These are phyloP conservation scores for Criorhina ranunculi DNA, from an alignment of 2,888 invertebrate genomes.

Conservation along the genomic window DNA sequence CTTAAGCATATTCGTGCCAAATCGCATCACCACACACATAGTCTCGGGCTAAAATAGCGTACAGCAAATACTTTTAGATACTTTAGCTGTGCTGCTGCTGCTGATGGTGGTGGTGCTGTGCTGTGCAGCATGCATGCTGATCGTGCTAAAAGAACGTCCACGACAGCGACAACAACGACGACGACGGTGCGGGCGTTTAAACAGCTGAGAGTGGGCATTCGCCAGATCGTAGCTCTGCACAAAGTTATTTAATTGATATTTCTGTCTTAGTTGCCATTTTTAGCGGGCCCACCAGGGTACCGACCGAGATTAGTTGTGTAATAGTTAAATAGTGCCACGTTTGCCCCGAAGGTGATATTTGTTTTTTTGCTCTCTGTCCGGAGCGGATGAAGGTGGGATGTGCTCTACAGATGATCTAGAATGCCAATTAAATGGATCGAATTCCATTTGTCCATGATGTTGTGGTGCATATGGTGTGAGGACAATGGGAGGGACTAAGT, in stretches of 20 bases:
- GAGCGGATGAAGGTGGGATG: constrained; percentile 60
- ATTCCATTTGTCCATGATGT: constrained; percentile 4
- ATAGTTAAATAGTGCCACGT: constrained; percentile 29
- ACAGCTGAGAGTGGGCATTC: constrained; percentile 70
- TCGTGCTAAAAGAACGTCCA: constrained; percentile 29
- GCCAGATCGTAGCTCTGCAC: constrained; percentile 22
- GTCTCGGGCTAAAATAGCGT: constrained; percentile 61
- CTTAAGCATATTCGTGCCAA: constrained; percentile 70
- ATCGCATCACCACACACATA: constrained; percentile 72
- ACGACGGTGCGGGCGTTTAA: constrained; percentile 51
- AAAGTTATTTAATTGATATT: constrained; percentile 62
- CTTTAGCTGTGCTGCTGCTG: constrained; percentile 13
- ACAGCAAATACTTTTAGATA: constrained; percentile 60
- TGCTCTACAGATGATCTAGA: constrained; percentile 40
- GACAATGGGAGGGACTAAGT: too few species aligned
- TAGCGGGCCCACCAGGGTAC: constrained; percentile 47
- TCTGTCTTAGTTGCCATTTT: constrained; percentile 57
- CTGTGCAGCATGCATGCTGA: constrained; percentile 57
- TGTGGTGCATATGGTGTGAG: too few species aligned
- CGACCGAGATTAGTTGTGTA: constrained; percentile 38
- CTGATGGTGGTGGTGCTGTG: neutral
- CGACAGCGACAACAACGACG: constrained; percentile 16
- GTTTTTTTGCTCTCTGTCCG: constrained; percentile 17
- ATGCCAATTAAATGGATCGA: constrained; percentile 17
- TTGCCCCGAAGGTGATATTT: constrained; percentile 30